A percentile compares a stretch with the other conserved stretches of the same genome.
Conservation (phyloP, 2,797 vertebrate species). For the Rousettus madagascariensis region DNA sequence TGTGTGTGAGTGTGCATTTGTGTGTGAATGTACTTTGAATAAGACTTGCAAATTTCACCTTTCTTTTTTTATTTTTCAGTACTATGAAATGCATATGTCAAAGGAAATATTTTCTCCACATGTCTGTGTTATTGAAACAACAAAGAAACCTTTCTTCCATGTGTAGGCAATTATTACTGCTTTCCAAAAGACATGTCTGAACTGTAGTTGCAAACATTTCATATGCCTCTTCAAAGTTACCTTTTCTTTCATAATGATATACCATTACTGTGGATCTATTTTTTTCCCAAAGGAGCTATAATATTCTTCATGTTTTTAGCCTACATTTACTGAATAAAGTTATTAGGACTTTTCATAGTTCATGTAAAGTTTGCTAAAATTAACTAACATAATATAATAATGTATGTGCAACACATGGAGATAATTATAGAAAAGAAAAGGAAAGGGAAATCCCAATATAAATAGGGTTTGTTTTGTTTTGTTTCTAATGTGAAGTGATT, state of each 20-base stretch:
- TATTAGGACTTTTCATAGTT: neutral
- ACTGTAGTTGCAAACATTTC: neutral
- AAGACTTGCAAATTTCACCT: neutral
- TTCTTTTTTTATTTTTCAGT: neutral
- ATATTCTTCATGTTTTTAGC: neutral
- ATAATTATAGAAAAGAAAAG: neutral
- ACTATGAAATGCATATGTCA: neutral
- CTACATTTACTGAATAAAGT: neutral
- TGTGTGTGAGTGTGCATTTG: too few relatives aligned
- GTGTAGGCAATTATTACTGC: neutral
- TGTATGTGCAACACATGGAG: neutral
- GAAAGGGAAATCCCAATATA: neutral
- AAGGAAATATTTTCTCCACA: conserved; percentile 39
- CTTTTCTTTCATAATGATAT: neutral
- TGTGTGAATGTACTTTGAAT: neutral
- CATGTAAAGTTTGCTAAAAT: neutral
- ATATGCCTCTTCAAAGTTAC: neutral
- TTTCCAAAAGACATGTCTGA: conserved; percentile 14
- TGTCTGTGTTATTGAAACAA: neutral
- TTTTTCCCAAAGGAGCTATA: neutral
- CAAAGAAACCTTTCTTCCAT: neutral
- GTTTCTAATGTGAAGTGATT: neutral
- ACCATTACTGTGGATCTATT: neutral
- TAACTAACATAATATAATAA: neutral
- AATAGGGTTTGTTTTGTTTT: neutral